Evolutionary conservation across 2,797 vertebrate genomes (phyloP), one percentile per base, ranked within the genome.

Genomic region (Typhlichthys eigenmanni): DNA sequence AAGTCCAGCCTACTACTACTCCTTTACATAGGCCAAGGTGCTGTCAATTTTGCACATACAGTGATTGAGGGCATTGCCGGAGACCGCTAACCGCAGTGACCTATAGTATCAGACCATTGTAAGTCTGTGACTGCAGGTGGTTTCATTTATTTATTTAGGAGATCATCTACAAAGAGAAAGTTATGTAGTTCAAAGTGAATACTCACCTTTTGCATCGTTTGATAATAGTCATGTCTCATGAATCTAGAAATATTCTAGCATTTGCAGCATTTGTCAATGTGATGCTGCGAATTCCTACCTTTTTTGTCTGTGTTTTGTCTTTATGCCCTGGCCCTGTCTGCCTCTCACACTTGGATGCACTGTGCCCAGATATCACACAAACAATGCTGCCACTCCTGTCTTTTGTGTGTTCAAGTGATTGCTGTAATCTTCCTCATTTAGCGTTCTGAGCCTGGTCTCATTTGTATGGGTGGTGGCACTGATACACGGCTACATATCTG

Each of bases 341-440:
- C 66, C 74, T 83, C 86, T 85, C 84, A 85, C 79, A 82, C 68
- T 71, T 64, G 71, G 81, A 69, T 71, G 81, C 78, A 60, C 72
- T 50, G n/a, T 71, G 62, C 79, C 73, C 64, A 66, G 66, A 79
- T 77, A 68, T 75, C 81, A 74, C 75, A 65, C 83, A 80, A 62
- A 76, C 82, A 69, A 67, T 79, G 73, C 73, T 72, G 78, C 88
- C 83, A 76, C 73, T 47, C 57, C 69, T 64, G 68, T 87, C 78
- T 75, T 58, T 68, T 71, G 72, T 69, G 72, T 79, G 65, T 72
- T 58, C 75, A 74, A 84, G 77, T 82, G 81, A 85, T 87, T 86
- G 84, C 80, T 75, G 72, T 89, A 85, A 88, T 90, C 82, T 83
- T 79, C 79, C 73, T 76, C 78, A 73, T 85, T 86, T 78, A 81